Base-by-base conservation (phyloP, 2,113 vertebrate genomes). In the Ahaetulla prasina region DNA sequence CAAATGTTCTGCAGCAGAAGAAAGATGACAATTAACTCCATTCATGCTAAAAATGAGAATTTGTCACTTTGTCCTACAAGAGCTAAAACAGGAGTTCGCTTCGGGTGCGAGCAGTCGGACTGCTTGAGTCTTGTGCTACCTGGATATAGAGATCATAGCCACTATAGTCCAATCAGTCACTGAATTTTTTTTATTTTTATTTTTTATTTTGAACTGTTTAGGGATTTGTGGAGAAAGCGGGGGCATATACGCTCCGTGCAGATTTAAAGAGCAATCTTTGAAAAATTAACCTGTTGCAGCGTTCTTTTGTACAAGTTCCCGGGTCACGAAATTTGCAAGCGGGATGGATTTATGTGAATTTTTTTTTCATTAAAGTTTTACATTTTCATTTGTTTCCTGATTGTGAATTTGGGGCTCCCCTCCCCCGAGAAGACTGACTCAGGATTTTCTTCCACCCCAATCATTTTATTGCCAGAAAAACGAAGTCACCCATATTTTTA, bases 321-420 rank as follows among this genome's bases (percentile, higher is more conserved):
- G 95, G 95, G 95, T 30, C 92, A 96, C 49, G n/a, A 94, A 94
- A 94, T 27, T 45, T 6, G 35, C 3, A 45, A 96, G 25, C 91
- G 92, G 93, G 92, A 93, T 92, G 87, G 39, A 94, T 95, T 95
- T 93, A 45, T 90, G 93, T 93, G 92, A 90, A 85, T n/a, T n/a
- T n/a, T n/a, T 95, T 97, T 95, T 95, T 84, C 96, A 95, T 96
- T 96, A 53, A 96, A 95, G 90, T 10, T 50, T 94, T 91, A 95
- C 90, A 91, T 96, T 96, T 95, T 95, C 90, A 80, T 93, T 92
- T 16, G 87, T 30, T 94, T 91, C 90, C 45, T 54, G 92, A 85
- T 89, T 57, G 39, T 27, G 89, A 88, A 5, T 52, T 0, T 54
- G 87, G 3, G 60, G 4, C 35, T 35, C 9, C 6, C n/a, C 1